Conservation (phyloP, 2,797 vertebrate species). For the Phrynocephalus forsythii region DNA sequence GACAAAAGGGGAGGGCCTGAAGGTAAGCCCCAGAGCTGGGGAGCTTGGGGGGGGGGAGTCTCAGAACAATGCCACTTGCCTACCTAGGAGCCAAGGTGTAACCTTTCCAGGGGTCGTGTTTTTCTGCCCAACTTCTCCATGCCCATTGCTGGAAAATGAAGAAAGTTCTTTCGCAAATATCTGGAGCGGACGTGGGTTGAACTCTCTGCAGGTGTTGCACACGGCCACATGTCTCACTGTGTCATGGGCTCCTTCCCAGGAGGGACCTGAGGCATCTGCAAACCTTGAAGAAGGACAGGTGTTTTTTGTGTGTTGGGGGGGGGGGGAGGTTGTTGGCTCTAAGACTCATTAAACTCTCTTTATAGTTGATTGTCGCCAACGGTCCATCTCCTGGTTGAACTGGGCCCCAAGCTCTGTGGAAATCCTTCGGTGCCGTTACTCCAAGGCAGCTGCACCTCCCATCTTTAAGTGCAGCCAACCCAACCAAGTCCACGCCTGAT, state of each 20-base stretch:
- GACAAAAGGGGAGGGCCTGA: constrained; percentile 74
- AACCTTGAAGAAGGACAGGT: no score
- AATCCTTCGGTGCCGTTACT: neutral
- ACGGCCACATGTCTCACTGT: no score
- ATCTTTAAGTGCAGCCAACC: neutral
- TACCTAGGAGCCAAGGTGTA: neutral
- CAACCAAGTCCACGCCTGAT: neutral
- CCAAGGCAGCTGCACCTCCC: neutral
- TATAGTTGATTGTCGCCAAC: no score
- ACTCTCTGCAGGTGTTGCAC: neutral
- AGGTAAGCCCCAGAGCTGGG: constrained; percentile 68
- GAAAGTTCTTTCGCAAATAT: neutral
- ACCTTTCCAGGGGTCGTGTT: neutral
- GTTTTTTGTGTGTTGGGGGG: no score
- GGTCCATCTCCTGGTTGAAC: neutral
- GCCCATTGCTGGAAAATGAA: no score
- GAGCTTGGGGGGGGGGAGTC: neutral
- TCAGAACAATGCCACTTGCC: neutral
- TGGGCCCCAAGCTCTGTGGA: neutral
- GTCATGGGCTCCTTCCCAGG: neutral
- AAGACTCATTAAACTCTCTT: neutral
- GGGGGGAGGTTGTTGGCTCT: neutral
- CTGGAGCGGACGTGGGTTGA: neutral
- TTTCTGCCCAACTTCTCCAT: no score
- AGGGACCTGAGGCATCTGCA: neutral